Percentiles rank a stretch among this genome's conserved stretches.
Conservation (phyloP, 2,888 invertebrate genomes). For the Tolmerus cingulatus region DNA sequence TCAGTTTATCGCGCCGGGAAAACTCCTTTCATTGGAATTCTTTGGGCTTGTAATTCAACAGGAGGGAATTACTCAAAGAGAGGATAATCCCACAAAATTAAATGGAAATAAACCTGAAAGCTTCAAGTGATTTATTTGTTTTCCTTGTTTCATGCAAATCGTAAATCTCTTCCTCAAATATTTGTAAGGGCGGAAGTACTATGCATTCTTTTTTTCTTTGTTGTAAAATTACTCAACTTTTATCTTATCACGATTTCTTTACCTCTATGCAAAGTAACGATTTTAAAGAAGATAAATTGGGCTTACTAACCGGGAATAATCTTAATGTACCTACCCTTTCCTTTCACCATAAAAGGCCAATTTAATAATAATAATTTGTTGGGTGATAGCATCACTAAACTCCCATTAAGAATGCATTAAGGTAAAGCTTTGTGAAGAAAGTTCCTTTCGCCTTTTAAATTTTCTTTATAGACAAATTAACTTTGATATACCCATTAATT, state of each 20-base stretch:
- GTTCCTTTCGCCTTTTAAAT: neutral
- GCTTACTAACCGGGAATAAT: neutral
- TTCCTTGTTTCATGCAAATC: neutral
- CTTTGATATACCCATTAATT: neutral
- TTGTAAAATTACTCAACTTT: neutral
- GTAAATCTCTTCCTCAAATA: neutral
- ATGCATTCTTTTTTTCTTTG: neutral
- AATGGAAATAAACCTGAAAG: neutral
- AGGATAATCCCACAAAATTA: neutral
- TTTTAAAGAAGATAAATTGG: neutral
- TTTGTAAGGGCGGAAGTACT: neutral
- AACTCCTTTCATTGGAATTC: neutral
- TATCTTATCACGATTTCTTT: neutral
- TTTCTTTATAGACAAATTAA: neutral
- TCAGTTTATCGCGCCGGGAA: neutral
- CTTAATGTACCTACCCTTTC: neutral
- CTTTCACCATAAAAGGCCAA: neutral
- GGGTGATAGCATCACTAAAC: neutral
- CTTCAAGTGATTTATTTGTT: neutral
- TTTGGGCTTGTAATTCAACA: neutral
- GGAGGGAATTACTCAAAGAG: neutral
- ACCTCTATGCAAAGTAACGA: neutral
- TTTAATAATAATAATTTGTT: neutral
- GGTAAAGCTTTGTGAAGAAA: neutral
- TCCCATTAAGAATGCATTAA: neutral